Evolutionary conservation across 2,888 invertebrate species (phyloP), one percentile per base, ranked within the genome.

Genomic region (Myopa testacea): DNA sequence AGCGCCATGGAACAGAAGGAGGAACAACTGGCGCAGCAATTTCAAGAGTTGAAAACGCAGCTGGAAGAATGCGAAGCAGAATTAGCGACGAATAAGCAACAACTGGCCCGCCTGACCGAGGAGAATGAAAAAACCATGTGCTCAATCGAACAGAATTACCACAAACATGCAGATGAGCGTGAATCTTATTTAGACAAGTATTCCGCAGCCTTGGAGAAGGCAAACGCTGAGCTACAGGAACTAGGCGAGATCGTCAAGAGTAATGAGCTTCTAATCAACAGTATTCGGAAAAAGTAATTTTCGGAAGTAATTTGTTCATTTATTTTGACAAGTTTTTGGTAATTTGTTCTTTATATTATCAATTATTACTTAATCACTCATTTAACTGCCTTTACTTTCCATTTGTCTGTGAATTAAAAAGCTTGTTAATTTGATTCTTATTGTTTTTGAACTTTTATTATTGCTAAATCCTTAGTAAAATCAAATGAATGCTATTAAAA

Each of bases 121-220:
- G 62, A 81, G 16, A 84, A 82, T 67, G 82, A 84, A 10, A 73
- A 82, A 0, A 76, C 77, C 0, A 81, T 86, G 50, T 45, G 68
- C 6, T 40, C 75, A 5, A 83, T 82, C 19, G 86, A 86, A 68
- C 40, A 74, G 7, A 71, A 78, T 8, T 78, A 80, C n/a, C 38
- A 75, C 58, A 60, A 62, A 19, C 62, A 16, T 19, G 76, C 78
- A 4, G 71, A 74, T 60, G 78, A 34, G n/a, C 79, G 81, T 45
- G 78, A 78, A 40, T 72, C 52, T n/a, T 55, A 50, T n/a, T 50
- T 78, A 26, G 60, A 79, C 55, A 65, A 70, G 40, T 78, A 71
- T 19, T 77, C 45, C 4, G 14, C 69, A 10, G 40, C 52, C 0
- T 45, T 80, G 37, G 55, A 78, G 4, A 55, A 19, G 10, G 65